Percentiles rank a stretch among this genome's conserved stretches.
These are phyloP conservation scores for Ricordea florida DNA, from an alignment of 92 coral and sea anemone genomes.

Conservation along the genomic window DNA sequence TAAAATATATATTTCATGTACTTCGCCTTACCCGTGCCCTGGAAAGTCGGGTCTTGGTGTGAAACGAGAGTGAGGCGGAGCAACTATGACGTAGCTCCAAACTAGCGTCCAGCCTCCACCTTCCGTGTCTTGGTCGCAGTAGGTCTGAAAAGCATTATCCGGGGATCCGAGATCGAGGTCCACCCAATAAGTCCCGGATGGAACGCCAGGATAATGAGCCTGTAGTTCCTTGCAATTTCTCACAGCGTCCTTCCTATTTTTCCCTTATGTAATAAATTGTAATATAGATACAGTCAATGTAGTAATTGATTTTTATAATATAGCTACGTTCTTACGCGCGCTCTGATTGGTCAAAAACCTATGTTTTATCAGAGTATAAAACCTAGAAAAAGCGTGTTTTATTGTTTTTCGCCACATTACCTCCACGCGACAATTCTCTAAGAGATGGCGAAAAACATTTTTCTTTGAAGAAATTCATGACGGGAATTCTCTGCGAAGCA, in stretches of 20 bases:
- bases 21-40: background rate
- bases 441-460: no score
- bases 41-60: background rate
- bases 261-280: background rate
- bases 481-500: no score
- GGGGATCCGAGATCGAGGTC: slow-evolving; percentile 11
- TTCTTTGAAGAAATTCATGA: no score
- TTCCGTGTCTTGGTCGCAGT: slow-evolving; percentile 18
- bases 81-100: background rate
- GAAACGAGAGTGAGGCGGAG: background rate
- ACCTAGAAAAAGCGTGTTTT: no score
- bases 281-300: no score
- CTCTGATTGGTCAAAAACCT: no score
- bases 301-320: no score
- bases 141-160: background rate
- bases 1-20: no score
- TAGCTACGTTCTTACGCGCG: no score
- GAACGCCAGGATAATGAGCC: background rate
- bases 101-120: slow-evolving; percentile 44
- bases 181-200: slow-evolving; percentile 12
- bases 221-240: slow-evolving; percentile 12
- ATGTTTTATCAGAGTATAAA: no score
- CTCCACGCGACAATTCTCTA: no score
- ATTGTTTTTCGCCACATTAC: no score
- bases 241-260: background rate